Conservation (phyloP, 2,113 vertebrate species). For the Syrrhaptes paradoxus region DNA sequence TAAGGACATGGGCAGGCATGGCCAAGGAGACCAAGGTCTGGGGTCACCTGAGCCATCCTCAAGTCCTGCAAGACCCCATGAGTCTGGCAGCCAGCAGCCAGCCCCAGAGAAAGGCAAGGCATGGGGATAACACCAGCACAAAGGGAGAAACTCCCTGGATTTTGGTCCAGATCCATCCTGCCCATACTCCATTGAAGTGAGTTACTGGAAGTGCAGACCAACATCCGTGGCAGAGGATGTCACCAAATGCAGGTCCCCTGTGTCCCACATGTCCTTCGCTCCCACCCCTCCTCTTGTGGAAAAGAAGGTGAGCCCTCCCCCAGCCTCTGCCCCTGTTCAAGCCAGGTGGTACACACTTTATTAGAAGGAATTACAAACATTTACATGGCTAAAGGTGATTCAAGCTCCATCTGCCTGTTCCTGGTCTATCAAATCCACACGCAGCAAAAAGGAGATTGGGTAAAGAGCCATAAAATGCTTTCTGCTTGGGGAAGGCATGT, state of each 20-base stretch:
- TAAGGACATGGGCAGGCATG: not conserved
- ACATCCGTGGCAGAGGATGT: not conserved
- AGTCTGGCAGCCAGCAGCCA: not conserved
- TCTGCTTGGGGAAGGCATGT: not conserved
- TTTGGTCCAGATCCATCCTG: not conserved
- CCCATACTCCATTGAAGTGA: fast-evolving
- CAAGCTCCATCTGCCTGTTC: not conserved
- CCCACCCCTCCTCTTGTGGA: not conserved
- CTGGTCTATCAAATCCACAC: not conserved
- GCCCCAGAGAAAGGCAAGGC: not conserved
- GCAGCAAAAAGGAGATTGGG: not conserved
- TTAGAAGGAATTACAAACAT: not conserved
- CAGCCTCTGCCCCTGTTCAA: not conserved
- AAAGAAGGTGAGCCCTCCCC: not conserved
- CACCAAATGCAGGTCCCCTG: not conserved
- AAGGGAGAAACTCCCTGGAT: not conserved
- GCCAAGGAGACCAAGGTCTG: not conserved
- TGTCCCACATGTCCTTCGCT: not conserved
- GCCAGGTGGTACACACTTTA: not conserved
- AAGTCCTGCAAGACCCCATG: not conserved
- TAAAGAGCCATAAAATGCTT: not conserved
- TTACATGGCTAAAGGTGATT: not conserved
- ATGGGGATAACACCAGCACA: not conserved
- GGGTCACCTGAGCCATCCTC: not conserved
- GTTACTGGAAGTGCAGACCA: not conserved